Percentiles rank a stretch among this genome's conserved stretches.
Evolutionary conservation across 2,113 vertebrate genomes (phyloP).

Genomic region (Aspidoscelis tigris): DNA sequence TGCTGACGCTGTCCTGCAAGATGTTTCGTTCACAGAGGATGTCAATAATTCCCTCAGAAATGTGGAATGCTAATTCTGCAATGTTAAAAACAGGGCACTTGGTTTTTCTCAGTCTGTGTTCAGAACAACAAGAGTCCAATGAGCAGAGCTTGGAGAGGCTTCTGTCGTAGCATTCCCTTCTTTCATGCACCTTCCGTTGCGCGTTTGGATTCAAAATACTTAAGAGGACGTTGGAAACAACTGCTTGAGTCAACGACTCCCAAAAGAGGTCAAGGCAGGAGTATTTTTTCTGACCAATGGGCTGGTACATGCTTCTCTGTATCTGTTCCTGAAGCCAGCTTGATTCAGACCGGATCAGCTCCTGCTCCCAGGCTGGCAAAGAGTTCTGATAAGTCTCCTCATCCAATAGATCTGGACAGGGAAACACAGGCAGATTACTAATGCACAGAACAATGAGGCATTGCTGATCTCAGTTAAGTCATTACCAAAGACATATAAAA

Average conservation of each 20-base stretch:
- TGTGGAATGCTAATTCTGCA: neutral
- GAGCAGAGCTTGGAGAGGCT: conserved; percentile 13
- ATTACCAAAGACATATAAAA: too few species aligned
- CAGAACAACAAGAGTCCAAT: conserved; percentile 5
- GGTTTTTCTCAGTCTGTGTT: neutral
- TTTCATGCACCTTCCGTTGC: neutral
- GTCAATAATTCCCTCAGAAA: conserved; percentile 7
- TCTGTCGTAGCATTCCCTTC: neutral
- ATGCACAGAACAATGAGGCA: too few species aligned
- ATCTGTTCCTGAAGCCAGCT: conserved; percentile 24
- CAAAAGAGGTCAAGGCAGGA: conserved; percentile 22
- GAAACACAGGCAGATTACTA: neutral
- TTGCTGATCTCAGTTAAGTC: too few species aligned
- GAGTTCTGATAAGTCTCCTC: neutral
- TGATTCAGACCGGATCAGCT: conserved; percentile 2
- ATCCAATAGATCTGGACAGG: neutral
- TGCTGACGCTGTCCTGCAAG: neutral
- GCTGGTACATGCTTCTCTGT: neutral
- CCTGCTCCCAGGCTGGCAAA: conserved; percentile 1
- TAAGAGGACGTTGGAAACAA: conserved; percentile 2
- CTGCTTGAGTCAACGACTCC: conserved; percentile 21
- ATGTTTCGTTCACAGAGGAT: conserved; percentile 1
- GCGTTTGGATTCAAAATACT: neutral
- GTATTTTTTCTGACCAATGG: neutral
- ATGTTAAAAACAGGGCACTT: neutral